phyloP scores from a whole-genome alignment of 2,113 vertebrate species.

The Rhegmatorhina hoffmannsi region DNA sequence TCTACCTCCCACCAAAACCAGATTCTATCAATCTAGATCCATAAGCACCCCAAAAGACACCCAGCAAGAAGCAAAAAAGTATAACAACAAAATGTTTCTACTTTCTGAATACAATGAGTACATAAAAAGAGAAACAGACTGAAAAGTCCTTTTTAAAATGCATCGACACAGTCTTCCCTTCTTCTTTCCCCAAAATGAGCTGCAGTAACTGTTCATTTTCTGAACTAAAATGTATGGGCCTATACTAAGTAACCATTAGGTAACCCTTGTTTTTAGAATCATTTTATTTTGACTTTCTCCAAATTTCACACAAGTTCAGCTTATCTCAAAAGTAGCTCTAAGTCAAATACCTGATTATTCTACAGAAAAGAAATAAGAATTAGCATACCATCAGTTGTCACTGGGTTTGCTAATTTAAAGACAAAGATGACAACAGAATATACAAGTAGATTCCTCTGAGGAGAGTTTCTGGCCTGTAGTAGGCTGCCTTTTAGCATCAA shows the following conservation, averaged over 20 bases:
- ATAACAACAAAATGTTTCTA: too few relatives aligned
- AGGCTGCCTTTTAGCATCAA: background rate
- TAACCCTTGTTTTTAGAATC: background rate
- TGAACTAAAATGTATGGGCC: background rate
- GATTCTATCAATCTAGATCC: too few relatives aligned
- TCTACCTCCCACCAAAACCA: too few relatives aligned
- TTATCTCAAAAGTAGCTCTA: background rate
- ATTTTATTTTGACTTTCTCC: background rate
- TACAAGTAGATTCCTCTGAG: background rate
- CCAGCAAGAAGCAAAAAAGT: too few relatives aligned
- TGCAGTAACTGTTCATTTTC: background rate
- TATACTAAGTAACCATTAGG: background rate
- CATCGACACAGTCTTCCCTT: background rate
- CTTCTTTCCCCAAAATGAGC: background rate
- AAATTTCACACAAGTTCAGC: background rate
- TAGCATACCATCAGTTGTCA: background rate
- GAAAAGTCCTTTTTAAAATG: background rate
- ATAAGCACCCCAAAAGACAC: too few relatives aligned
- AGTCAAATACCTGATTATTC: background rate
- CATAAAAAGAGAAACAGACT: background rate
- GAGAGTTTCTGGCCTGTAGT: background rate
- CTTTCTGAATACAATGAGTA: background rate
- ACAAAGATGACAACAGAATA: background rate
- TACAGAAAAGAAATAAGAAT: background rate
- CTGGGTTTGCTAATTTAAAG: background rate